A percentile compares a stretch with the other conserved stretches of the same genome.
Conservation (phyloP, 2,113 vertebrate genomes). For the Thryonomys swinderianus region DNA sequence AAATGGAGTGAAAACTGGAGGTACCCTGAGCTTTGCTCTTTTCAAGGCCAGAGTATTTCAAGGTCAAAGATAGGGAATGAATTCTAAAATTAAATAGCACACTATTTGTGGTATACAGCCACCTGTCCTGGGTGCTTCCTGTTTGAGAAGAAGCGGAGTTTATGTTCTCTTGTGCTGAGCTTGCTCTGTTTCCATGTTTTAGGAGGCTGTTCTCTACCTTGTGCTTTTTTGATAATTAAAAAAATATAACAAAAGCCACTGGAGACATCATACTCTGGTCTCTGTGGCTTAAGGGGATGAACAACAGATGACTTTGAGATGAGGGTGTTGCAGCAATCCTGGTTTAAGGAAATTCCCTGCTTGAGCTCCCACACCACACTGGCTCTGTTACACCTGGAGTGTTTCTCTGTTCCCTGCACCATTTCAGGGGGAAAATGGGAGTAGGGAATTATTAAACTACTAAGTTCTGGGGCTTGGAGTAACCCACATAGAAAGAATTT, state of each 20-base stretch:
- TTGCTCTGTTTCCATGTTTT: background rate
- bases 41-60: background rate
- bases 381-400: rapidly evolving
- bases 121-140: background rate
- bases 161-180: background rate
- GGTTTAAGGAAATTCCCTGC: background rate
- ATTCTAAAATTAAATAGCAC: constrained; percentile 47
- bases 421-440: background rate
- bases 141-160: background rate
- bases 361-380: background rate
- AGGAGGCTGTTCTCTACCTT: background rate
- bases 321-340: background rate
- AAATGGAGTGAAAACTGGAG: constrained; percentile 38
- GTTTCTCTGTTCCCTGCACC: background rate
- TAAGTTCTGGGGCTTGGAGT: background rate
- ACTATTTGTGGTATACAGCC: background rate
- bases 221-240: background rate
- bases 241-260: background rate
- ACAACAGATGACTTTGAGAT: background rate
- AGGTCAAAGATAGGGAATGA: constrained; percentile 11
- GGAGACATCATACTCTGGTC: background rate
- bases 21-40: background rate
- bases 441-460: background rate
- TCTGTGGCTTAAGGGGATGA: background rate
- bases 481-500: background rate